Base-by-base conservation (phyloP, 2,113 vertebrate genomes). In the Corynorhinus townsendii region DNA sequence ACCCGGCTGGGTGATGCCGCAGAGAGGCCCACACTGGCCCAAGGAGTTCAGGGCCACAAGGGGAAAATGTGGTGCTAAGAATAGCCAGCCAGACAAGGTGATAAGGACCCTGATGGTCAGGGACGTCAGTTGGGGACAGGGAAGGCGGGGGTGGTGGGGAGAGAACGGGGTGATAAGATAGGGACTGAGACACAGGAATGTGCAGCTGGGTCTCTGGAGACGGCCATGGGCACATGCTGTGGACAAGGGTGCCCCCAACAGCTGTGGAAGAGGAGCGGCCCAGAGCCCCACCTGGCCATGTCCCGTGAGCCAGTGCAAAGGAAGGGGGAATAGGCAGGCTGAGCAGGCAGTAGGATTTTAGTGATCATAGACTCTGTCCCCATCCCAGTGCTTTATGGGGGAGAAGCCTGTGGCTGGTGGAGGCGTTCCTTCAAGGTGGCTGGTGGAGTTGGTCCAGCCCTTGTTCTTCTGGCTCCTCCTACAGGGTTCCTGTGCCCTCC, bases 161-260 rank as follows among this genome's bases (percentile, higher is more conserved):
- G 93, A 86, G 92, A 86, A 68, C 56, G 68, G 82, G 73, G 40
- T 68, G 96, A 97, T 96, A 97, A 97, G 95, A 96, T 97, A 97
- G 64, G 71, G 86, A 12, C 77, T 16, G 68, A 4, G 30, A 90
- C 90, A n/a, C 49, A 91, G 95, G 97, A 96, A 96, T 95, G 93
- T 72, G 66, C 86, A 75, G 72, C 94, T 85, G 84, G 86, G 43
- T 35, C 49, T 81, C 83, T 30, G 26, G 54, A 47, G 64, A 19
- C 0, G 11, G 64, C 73, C 14, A 5, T 64, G 72, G 83, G 89
- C n/a, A 62, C 26, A 2, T 33, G n/a, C 40, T 64, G 93, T 45
- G 7, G 10, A 43, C 40, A 28, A 54, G 84, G 69, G 38, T 35
- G 64, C 62, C 68, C 86, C 26, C 20, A 4, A 7, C 24, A 11